phyloP scores from a whole-genome alignment of 2,888 invertebrate species.

The Calliphora vomitoria region DNA sequence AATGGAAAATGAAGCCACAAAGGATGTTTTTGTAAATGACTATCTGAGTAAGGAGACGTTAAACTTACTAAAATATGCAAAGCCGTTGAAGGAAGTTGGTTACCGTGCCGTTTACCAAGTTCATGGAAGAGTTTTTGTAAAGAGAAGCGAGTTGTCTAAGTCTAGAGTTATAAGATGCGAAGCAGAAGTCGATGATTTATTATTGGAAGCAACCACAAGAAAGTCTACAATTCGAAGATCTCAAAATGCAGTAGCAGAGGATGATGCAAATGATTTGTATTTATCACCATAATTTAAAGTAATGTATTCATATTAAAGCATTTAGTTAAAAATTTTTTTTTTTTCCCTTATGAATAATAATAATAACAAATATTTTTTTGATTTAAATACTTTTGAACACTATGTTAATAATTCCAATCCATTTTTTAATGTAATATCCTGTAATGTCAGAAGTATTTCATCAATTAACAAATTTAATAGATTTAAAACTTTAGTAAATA shows the following conservation, averaged over 20 bases:
- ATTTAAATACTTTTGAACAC: too few relatives aligned
- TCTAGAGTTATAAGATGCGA: background rate
- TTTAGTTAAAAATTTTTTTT: too few relatives aligned
- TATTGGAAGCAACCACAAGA: background rate
- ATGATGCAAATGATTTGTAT: background rate
- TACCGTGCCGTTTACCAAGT: background rate
- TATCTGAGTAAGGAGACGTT: constrained; percentile 17
- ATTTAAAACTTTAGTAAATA: background rate
- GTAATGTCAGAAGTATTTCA: constrained; percentile 21
- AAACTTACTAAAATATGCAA: constrained; percentile 18
- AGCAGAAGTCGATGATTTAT: background rate
- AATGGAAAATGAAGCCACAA: constrained; percentile 1
- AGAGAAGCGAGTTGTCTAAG: background rate
- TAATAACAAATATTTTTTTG: too few relatives aligned
- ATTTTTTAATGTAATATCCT: background rate
- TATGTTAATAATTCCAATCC: too few relatives aligned
- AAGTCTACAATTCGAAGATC: background rate
- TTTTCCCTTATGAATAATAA: too few relatives aligned
- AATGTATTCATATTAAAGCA: too few relatives aligned
- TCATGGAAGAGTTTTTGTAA: background rate
- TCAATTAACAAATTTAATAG: constrained; percentile 31
- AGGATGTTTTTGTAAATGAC: constrained; percentile 6
- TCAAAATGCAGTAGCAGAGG: background rate
- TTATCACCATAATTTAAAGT: background rate
- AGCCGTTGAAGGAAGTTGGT: background rate